Base-by-base conservation (phyloP, 2,113 vertebrate species). In the Pontoporia blainvillei region DNA sequence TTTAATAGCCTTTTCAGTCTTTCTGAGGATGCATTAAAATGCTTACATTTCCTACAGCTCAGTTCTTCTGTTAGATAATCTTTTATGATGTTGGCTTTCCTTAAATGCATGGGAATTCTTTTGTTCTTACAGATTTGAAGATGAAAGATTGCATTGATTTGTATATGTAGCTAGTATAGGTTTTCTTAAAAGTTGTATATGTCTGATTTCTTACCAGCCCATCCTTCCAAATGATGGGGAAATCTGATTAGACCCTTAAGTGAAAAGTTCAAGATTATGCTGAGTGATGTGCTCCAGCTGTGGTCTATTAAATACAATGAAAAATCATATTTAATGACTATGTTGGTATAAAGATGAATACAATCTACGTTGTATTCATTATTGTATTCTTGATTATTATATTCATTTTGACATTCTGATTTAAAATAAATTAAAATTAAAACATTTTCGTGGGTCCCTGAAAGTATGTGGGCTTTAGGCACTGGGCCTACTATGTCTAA, bases 351-450 rank as follows among this genome's bases (percentile, higher is more conserved):
- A 97, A 92, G 11, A 44, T 79, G 39, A 93, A 34, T 67, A 86
- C 46, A 94, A 86, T n/a, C 7, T 9, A 83, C 0, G 6, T 21
- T 95, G 8, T 57, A 72, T 39, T 89, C 13, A 66, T 89, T 88
- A 46, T 66, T 92, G 67, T 79, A 81, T 29, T 61, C n/a, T 91
- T 44, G 59, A 29, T 27, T 34, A 52, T 66, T 57, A 64, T 49
- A 34, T 39, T 83, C 29, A 66, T 57, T 92, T 78, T 93, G 25
- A 66, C 12, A 17, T 52, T 36, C 59, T 90, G 27, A 78, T 36
- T 86, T 72, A 69, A 87, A 86, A 86, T 83, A 83, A 79, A 91
- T 75, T 69, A 41, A 91, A 92, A 59, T 67, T 73, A 41, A 91
- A 92, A 49, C 66, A 64, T 41, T 69, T 81, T 66, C 13, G 12